Conservation (phyloP, 2,888 invertebrate genomes). For the Pandemis cinnamomeana region DNA sequence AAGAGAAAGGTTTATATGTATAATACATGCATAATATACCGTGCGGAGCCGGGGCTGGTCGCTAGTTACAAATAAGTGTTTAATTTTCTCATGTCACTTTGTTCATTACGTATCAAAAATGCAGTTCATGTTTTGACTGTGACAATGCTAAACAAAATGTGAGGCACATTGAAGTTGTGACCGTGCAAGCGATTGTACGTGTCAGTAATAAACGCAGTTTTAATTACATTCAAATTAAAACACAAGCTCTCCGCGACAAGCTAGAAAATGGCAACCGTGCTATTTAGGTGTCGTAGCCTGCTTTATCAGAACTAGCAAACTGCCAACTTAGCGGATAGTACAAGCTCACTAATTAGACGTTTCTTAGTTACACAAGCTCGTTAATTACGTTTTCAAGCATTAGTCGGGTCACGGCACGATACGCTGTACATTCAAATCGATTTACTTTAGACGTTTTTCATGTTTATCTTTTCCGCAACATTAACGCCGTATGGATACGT, state of each 20-base stretch:
- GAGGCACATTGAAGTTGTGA: too few species aligned
- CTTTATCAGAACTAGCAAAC: neutral
- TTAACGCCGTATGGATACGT: neutral
- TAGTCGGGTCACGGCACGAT: neutral
- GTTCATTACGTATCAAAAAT: too few species aligned
- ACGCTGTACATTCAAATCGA: neutral
- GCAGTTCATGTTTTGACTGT: too few species aligned
- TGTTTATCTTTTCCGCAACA: neutral
- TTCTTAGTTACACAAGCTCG: conserved; percentile 16
- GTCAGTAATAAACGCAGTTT: too few species aligned
- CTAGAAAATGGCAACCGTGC: neutral
- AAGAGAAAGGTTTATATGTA: too few species aligned
- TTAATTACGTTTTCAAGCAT: conserved; percentile 24
- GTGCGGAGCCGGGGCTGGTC: too few species aligned
- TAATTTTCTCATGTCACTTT: too few species aligned
- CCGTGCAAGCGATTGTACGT: too few species aligned
- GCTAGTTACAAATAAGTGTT: too few species aligned
- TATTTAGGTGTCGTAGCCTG: neutral
- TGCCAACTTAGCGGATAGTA: conserved; percentile 14
- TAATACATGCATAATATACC: too few species aligned
- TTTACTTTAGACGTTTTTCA: neutral
- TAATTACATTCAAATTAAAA: neutral
- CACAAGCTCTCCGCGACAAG: neutral
- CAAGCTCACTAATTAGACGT: conserved; percentile 29
- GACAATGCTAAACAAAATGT: too few species aligned